phyloP scores from a whole-genome alignment of 2,888 invertebrate species.

The Phanerotoma sp. region DNA sequence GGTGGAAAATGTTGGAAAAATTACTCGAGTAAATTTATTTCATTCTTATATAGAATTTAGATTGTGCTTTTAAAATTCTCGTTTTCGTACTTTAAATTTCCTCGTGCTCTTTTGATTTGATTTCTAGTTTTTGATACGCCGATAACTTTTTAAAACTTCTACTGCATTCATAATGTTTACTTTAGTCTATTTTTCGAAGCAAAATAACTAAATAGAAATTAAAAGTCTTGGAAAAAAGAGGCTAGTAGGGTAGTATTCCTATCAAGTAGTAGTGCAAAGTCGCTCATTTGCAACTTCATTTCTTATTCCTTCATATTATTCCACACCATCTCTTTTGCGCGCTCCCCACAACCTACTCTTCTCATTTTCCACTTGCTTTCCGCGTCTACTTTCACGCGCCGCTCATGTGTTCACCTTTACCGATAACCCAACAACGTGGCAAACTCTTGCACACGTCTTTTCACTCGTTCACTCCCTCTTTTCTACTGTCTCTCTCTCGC shows the following conservation, averaged over 20 bases:
- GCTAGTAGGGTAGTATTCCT: background rate
- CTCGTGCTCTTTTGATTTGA: background rate
- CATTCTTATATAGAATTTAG: background rate
- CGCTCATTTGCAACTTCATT: conserved; percentile 39
- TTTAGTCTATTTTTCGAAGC: background rate
- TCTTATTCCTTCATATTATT: conserved; percentile 35
- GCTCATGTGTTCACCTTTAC: background rate
- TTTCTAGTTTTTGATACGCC: background rate
- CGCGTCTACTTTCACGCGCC: conserved; percentile 1
- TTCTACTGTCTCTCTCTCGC: conserved; percentile 7
- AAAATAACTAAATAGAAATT: background rate
- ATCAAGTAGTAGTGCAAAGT: conserved; percentile 11
- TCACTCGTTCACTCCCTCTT: conserved; percentile 6
- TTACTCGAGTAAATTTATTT: background rate
- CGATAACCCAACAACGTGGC: conserved; percentile 12
- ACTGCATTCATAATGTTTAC: background rate
- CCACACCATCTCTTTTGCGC: conserved; percentile 14
- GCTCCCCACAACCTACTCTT: conserved; percentile 5
- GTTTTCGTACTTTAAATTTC: background rate
- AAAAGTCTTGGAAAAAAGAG: background rate
- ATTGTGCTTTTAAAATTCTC: background rate
- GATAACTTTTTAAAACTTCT: background rate
- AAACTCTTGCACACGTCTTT: conserved; percentile 2
- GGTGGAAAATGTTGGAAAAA: background rate
- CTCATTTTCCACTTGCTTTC: conserved; percentile 19